Evolutionary conservation across 2,797 vertebrate genomes (phyloP), one percentile per base, ranked within the genome.

Genomic region (Syngnathus rostellatus): DNA sequence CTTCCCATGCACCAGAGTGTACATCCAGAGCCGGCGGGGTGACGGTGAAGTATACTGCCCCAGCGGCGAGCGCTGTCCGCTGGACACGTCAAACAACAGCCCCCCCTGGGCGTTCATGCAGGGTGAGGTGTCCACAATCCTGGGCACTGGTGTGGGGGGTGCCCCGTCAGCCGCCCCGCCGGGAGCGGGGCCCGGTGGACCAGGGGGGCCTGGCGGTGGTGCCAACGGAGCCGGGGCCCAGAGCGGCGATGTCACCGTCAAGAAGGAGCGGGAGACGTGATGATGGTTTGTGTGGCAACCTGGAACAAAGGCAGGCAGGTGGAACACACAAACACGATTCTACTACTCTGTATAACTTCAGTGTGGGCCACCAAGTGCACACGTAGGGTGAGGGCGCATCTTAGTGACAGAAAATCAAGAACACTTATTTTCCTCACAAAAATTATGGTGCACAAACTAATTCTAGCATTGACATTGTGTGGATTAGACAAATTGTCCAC

Each of bases 101-200:
- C 91, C 92, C 0, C 93, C 93, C 1, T 93, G 92, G 93, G 93
- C 92, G 41, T 93, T 94, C 81, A 91, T 93, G 93, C 92, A 92
- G 72, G 92, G 92, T 0, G 93, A 94, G 73, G 92, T 93, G 3
- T 90, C 92, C 67, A 92, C 93, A 72, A 93, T 94, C 50, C 75
- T 93, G 40, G 88, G 87, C 48, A 81, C 77, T 0, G 83, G 46
- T 0, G 79, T 74, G 14, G 53, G 48, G 0, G 80, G 73, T 38
- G 66, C 82, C 0, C 67, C 79, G 0, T 72, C 90, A 39, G 8
- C 90, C 69, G 82, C 89, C 6, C 64, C 82, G 1, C 46, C 85
- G 0, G 83, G 77, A 58, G 67, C 73, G 0, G 70, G 72, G 4
- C 17, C 37, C 0, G 81, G 78, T 0, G 83, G 79, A 19, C 21